phyloP scores from a whole-genome alignment of 2,888 invertebrate genomes.

The Trichacis sp. region DNA sequence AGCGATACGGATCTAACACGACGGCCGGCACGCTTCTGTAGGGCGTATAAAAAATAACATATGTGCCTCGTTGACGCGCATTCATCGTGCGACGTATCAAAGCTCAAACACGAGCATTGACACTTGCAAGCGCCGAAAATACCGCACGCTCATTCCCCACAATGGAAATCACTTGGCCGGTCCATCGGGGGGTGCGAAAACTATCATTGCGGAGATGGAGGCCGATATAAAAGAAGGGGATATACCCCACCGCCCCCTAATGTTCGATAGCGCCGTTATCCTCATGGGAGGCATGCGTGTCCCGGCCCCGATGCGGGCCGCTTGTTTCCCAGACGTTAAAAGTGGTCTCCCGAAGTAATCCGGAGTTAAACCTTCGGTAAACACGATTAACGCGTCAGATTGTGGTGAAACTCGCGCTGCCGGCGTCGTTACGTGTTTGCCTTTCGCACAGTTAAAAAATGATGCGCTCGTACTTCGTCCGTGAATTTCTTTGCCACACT shows the following conservation, averaged over 20 bases:
- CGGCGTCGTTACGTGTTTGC: constrained; percentile 47
- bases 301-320: constrained; percentile 13
- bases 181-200: constrained; percentile 29
- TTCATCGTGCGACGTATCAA: constrained; percentile 43
- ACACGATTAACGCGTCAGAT: constrained; percentile 62
- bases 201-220: constrained; percentile 25
- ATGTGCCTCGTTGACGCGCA: constrained; percentile 33
- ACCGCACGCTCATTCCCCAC: constrained; percentile 52
- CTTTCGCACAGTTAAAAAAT: constrained; percentile 61
- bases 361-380: constrained; percentile 60
- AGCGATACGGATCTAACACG: constrained; percentile 36
- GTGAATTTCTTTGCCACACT: too few relatives aligned
- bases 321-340: constrained; percentile 50
- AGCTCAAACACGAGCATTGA: constrained; percentile 42
- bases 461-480: constrained; percentile 35
- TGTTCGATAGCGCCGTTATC: constrained; percentile 33
- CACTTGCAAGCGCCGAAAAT: constrained; percentile 51
- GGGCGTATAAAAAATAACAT: constrained; percentile 20
- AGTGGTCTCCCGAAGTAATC: constrained; percentile 62
- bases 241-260: constrained; percentile 15
- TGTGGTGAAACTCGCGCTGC: constrained; percentile 38
- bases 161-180: constrained; percentile 61
- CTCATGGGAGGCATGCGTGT: constrained; percentile 39
- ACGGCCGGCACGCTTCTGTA: constrained; percentile 37
- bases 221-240: constrained; percentile 37